A percentile compares a stretch with the other conserved stretches of the same genome.
These are phyloP conservation scores for Crax fasciolata DNA, from an alignment of 2,797 vertebrate species.

Conservation along the genomic window DNA sequence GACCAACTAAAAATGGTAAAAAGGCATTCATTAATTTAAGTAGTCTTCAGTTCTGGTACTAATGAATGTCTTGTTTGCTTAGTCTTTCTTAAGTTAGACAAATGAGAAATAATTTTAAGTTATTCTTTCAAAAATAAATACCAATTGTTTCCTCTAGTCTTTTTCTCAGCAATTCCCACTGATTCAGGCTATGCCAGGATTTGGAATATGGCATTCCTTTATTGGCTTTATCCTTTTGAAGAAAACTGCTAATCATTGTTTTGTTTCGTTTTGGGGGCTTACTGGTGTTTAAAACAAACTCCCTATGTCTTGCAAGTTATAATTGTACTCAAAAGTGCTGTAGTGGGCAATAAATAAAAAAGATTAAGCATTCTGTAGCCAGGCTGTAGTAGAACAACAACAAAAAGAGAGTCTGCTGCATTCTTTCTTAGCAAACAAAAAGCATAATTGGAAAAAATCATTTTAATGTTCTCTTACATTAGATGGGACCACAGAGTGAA, in stretches of 20 bases:
- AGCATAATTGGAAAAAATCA: constrained; percentile 78
- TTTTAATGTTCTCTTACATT: constrained; percentile 81
- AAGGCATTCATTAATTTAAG: background rate
- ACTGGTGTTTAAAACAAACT: constrained; percentile 67
- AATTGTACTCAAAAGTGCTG: constrained; percentile 42
- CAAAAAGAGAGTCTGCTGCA: constrained; percentile 16
- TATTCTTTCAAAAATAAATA: constrained; percentile 35
- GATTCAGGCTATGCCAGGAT: background rate
- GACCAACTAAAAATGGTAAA: background rate
- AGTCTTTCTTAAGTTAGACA: constrained; percentile 12
- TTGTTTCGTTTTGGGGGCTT: constrained; percentile 34
- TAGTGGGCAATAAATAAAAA: constrained; percentile 73
- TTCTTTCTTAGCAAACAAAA: constrained; percentile 80
- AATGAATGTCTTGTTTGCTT: background rate
- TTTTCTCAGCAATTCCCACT: constrained; percentile 42
- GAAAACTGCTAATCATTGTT: constrained; percentile 35
- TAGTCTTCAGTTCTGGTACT: constrained; percentile 1
- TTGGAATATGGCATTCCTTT: constrained; percentile 54
- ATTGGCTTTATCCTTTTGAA: constrained; percentile 29
- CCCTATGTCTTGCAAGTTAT: constrained; percentile 45
- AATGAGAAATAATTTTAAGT: constrained; percentile 49
- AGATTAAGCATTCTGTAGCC: constrained; percentile 58
- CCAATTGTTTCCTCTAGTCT: constrained; percentile 22
- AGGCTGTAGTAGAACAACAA: constrained; percentile 44
- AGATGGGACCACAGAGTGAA: constrained; percentile 81